phyloP scores from a whole-genome alignment of 2,797 vertebrate species.

The Phoxinus dragarum region DNA sequence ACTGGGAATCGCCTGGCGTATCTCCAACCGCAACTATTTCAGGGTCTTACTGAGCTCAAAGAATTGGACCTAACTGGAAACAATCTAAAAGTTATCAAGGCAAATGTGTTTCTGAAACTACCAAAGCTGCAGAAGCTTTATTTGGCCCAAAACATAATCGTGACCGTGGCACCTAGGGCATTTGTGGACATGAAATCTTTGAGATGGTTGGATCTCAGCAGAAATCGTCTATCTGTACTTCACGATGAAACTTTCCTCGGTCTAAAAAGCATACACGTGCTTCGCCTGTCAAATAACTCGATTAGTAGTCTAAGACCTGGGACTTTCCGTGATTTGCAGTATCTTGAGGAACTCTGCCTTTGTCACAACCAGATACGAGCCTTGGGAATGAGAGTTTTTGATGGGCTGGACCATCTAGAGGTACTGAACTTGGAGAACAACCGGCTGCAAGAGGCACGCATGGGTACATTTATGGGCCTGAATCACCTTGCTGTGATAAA shows the following conservation, averaged over 20 bases:
- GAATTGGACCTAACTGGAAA: slow-evolving; percentile 94
- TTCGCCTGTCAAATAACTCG: slow-evolving; percentile 91
- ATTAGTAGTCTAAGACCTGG: slow-evolving; percentile 82
- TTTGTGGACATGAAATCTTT: slow-evolving; percentile 92
- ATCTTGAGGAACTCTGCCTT: slow-evolving; percentile 91
- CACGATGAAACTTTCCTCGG: slow-evolving; percentile 91
- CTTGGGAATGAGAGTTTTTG: slow-evolving; percentile 86
- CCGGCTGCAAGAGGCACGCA: slow-evolving; percentile 85
- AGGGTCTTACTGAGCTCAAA: slow-evolving; percentile 88
- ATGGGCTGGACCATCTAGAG: slow-evolving; percentile 90
- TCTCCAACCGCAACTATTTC: slow-evolving; percentile 90
- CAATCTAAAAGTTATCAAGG: slow-evolving; percentile 87
- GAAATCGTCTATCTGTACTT: slow-evolving; percentile 85
- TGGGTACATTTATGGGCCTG: slow-evolving; percentile 86
- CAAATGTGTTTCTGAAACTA: slow-evolving; percentile 88
- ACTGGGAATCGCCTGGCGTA: slow-evolving; percentile 93
- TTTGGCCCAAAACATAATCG: slow-evolving; percentile 90
- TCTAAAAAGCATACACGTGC: slow-evolving; percentile 87
- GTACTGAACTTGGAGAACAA: slow-evolving; percentile 91
- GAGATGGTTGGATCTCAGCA: slow-evolving; percentile 93
- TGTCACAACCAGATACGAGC: slow-evolving; percentile 86
- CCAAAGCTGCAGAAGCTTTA: slow-evolving; percentile 94
- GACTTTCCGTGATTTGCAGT: slow-evolving; percentile 92
- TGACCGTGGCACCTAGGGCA: slow-evolving; percentile 85
- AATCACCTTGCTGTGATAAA: slow-evolving; percentile 91